phyloP scores from a whole-genome alignment of 1,140 invertebrate genomes.

The Psix sp. region DNA sequence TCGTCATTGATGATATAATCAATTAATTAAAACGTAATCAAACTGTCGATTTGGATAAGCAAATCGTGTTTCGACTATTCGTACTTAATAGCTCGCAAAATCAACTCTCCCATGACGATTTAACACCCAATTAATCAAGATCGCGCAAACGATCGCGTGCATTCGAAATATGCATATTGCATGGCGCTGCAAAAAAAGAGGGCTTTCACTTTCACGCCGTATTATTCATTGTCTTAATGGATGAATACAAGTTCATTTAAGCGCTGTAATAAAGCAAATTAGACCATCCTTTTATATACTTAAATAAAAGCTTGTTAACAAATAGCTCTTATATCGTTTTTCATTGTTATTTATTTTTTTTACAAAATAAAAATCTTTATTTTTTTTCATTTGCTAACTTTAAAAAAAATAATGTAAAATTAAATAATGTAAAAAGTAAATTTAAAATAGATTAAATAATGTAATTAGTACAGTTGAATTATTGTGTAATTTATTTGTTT shows the following conservation, averaged over 20 bases:
- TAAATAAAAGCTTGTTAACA: too few relatives aligned
- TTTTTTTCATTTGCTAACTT: neutral
- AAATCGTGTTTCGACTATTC: conserved; percentile 10
- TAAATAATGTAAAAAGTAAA: neutral
- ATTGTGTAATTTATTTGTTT: neutral
- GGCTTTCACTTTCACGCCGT: conserved; percentile 17
- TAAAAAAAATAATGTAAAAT: neutral
- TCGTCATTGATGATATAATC: neutral
- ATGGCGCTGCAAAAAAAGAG: conserved; percentile 27
- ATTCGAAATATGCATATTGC: conserved; percentile 23
- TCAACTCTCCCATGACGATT: conserved; percentile 34
- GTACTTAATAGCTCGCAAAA: conserved; percentile 10
- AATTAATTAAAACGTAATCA: neutral
- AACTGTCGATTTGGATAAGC: neutral
- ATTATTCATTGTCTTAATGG: conserved; percentile 23
- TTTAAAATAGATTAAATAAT: too few relatives aligned
- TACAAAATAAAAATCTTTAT: neutral
- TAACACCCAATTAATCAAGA: conserved; percentile 50
- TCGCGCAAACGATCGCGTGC: conserved; percentile 38
- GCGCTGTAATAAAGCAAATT: too few relatives aligned
- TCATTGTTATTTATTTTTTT: too few relatives aligned
- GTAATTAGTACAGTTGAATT: neutral
- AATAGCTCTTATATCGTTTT: too few relatives aligned
- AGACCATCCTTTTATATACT: too few relatives aligned
- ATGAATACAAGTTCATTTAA: neutral